These are phyloP conservation scores for Barnardius zonarius DNA, from an alignment of 2,113 vertebrate genomes.

Conservation along the genomic window DNA sequence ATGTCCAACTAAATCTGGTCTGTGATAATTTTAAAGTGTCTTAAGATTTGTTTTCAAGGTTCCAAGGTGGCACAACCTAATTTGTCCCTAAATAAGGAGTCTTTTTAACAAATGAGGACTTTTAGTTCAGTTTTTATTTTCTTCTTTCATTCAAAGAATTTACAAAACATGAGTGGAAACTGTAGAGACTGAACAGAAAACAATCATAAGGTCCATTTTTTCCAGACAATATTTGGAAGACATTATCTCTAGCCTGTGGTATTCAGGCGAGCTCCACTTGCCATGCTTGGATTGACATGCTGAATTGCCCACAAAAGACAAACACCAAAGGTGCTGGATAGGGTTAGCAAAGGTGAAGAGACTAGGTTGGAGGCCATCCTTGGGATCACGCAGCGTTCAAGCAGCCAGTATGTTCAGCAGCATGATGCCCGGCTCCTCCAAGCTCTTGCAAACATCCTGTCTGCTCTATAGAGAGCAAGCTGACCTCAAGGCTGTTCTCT, in stretches of 20 bases:
- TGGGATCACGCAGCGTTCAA: neutral
- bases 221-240: neutral
- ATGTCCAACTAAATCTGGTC: neutral
- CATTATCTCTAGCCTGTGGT: neutral
- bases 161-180: neutral
- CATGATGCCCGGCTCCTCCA: rapidly evolving
- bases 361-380: neutral
- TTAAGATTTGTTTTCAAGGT: neutral
- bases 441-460: neutral
- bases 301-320: neutral
- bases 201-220: neutral
- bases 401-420: neutral
- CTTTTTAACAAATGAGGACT: neutral
- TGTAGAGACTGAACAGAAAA: neutral
- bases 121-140: neutral
- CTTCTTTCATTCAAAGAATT: neutral
- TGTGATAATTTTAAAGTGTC: neutral
- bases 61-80: neutral
- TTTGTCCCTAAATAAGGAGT: neutral
- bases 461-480: neutral
- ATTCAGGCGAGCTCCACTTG: neutral
- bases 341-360: neutral
- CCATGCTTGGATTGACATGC: neutral
- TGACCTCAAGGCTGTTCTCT: neutral
- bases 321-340: neutral